These are phyloP conservation scores for Dicrostonyx torquatus DNA, from an alignment of 2,797 vertebrate genomes.

Conservation along the genomic window DNA sequence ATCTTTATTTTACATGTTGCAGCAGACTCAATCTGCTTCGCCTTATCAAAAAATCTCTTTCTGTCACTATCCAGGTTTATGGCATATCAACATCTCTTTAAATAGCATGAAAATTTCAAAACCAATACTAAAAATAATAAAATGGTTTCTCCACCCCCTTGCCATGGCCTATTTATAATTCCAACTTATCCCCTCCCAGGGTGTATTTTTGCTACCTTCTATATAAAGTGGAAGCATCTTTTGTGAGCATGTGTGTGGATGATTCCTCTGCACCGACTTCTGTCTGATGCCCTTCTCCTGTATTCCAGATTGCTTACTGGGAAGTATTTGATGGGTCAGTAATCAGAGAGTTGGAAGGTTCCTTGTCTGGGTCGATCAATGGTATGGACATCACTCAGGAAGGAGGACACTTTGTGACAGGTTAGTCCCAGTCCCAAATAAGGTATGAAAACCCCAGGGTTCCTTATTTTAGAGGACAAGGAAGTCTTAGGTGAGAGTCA, in stretches of 20 bases:
- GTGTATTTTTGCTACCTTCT: slow-evolving; percentile 73
- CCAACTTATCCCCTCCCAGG: neutral
- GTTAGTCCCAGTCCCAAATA: slow-evolving; percentile 79
- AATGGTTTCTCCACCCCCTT: slow-evolving; percentile 62
- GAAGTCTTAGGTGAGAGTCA: neutral
- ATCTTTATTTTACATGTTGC: neutral
- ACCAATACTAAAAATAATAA: slow-evolving; percentile 73
- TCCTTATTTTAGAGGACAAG: neutral
- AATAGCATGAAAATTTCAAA: slow-evolving; percentile 70
- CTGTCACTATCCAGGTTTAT: slow-evolving; percentile 52
- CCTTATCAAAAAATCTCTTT: slow-evolving; percentile 52
- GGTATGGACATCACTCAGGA: slow-evolving; percentile 91
- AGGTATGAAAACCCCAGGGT: neutral
- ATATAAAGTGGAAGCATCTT: slow-evolving; percentile 70
- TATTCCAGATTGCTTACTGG: slow-evolving; percentile 92
- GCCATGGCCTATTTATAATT: slow-evolving; percentile 75
- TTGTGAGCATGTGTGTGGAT: slow-evolving; percentile 24
- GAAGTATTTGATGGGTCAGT: slow-evolving; percentile 89
- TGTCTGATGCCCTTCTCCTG: slow-evolving; percentile 37
- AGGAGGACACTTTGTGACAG: slow-evolving; percentile 91
- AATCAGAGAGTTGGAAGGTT: slow-evolving; percentile 91
- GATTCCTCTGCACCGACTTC: neutral
- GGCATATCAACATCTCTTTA: slow-evolving; percentile 64
- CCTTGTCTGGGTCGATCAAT: slow-evolving; percentile 90
- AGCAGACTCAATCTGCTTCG: neutral